Evolutionary conservation across 2,888 invertebrate genomes (phyloP).

Genomic region (Automeris io): DNA sequence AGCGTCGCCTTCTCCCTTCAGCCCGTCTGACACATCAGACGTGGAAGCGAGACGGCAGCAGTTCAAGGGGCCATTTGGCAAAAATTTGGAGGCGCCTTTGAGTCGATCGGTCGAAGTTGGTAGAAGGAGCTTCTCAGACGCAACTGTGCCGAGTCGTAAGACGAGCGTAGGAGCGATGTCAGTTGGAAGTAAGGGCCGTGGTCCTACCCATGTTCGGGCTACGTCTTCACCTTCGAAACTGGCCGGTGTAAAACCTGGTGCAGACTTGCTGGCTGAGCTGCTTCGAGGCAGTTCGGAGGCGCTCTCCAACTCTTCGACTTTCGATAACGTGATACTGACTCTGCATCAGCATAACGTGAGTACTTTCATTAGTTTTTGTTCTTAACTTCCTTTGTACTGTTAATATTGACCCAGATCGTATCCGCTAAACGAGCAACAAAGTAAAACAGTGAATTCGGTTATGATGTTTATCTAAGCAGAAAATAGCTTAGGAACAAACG

Average conservation of each 20-base stretch:
- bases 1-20: slow-evolving; percentile 78
- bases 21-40: slow-evolving; percentile 79
- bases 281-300: slow-evolving; percentile 89
- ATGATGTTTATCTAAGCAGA: slow-evolving; percentile 56
- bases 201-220: slow-evolving; percentile 83
- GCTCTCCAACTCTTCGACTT: slow-evolving; percentile 77
- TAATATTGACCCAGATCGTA: slow-evolving; percentile 38
- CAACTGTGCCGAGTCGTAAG: slow-evolving; percentile 76
- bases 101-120: slow-evolving; percentile 76
- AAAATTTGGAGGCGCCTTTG: slow-evolving; percentile 60
- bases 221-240: slow-evolving; percentile 88
- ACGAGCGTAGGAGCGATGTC: slow-evolving; percentile 77
- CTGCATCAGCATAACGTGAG: slow-evolving; percentile 72
- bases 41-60: slow-evolving; percentile 70
- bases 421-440: slow-evolving; percentile 43
- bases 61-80: slow-evolving; percentile 81
- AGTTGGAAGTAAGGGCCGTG: slow-evolving; percentile 55
- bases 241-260: slow-evolving; percentile 75
- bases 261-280: slow-evolving; percentile 84
- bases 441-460: slow-evolving; percentile 47
- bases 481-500: slow-evolving; percentile 53
- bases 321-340: slow-evolving; percentile 71
- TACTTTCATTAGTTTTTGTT: slow-evolving; percentile 25
- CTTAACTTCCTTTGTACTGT: slow-evolving; percentile 26
- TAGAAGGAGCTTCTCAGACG: slow-evolving; percentile 63